Evolutionary conservation across 2,797 vertebrate genomes (phyloP).

Genomic region (Sebastes flavidus): DNA sequence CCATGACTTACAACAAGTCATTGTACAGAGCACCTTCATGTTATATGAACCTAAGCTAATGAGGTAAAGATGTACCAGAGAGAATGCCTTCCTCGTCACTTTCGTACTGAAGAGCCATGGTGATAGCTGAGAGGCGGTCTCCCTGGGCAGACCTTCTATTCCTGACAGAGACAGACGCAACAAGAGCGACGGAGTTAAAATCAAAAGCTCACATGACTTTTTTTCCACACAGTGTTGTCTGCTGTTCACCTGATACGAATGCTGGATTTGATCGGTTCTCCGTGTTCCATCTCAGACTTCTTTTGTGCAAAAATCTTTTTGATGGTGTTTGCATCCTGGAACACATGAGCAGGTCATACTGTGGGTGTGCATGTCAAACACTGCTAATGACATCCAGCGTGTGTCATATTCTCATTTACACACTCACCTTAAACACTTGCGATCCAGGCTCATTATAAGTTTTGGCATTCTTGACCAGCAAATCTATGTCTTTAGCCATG

Average conservation of each 20-base stretch:
- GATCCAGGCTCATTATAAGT: conserved; percentile 98
- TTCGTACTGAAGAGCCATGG: conserved; percentile 96
- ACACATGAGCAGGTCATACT: not conserved
- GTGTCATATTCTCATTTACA: not conserved
- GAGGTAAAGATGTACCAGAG: conserved; percentile 82
- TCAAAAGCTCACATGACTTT: not conserved
- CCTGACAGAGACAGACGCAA: conserved; percentile 73
- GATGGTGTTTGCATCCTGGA: conserved; percentile 96
- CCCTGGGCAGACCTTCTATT: conserved; percentile 93
- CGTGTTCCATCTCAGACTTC: conserved; percentile 95
- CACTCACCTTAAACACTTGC: conserved; percentile 95
- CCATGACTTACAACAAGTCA: not conserved
- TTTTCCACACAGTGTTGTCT: not conserved
- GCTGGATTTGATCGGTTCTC: conserved; percentile 94
- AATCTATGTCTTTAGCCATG: conserved; percentile 97
- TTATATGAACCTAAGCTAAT: not conserved
- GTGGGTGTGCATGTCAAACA: not conserved
- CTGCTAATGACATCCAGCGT: not conserved
- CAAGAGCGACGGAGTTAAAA: not conserved
- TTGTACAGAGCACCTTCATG: not conserved
- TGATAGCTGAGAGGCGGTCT: conserved; percentile 95
- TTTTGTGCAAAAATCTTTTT: conserved; percentile 98
- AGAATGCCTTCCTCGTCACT: conserved; percentile 97
- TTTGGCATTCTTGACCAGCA: conserved; percentile 97
- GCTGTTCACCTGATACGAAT: conserved; percentile 90